Base-by-base conservation (phyloP, 2,113 vertebrate genomes). In the Ascaphus truei region DNA sequence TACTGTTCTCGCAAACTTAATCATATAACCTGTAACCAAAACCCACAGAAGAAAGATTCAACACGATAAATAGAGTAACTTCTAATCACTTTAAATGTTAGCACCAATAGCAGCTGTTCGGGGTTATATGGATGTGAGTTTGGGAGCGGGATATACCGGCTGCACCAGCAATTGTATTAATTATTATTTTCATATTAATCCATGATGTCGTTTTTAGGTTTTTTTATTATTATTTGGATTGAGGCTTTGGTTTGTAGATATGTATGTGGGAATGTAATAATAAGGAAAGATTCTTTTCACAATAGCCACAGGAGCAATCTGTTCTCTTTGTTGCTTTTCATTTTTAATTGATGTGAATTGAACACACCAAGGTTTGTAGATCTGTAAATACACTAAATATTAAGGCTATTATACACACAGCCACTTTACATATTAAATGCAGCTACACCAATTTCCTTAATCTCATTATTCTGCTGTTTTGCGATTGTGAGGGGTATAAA, bases 1-100 rank as follows among this genome's bases (percentile, higher is more conserved):
- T 84, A 88, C 90, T 90, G 90, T 89, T 91, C 89, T 89, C 84
- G 86, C 85, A 84, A 92, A 81, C 80, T 84, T 93, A 93, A 93
- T 93, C 82, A 62, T 83, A 77, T 83, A 92, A 89, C 90, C 88
- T 92, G 89, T 87, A 92, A 93, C 83, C 84, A 83, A 89, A 91
- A 84, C 83, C 76, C 86, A 81, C 30, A 76, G 81, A 89, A 90
- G 75, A 83, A 85, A 72, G 75, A 80, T 86, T 72, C 63, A 79
- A 78, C 78, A 87, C 39, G 73, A 82, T 84, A 85, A 89, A 87
- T 1, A 84, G 81, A 85, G 80, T 83, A 88, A 86, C 76, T 89
- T 85, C 81, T 79, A 78, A 85, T 84, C 86, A 80, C 82, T 79
- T 13, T 34, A 75, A 82, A 84, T 73, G 71, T 79, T 84, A 85